Conservation (phyloP, 2,797 vertebrate genomes). For the Liparis tanakae region DNA sequence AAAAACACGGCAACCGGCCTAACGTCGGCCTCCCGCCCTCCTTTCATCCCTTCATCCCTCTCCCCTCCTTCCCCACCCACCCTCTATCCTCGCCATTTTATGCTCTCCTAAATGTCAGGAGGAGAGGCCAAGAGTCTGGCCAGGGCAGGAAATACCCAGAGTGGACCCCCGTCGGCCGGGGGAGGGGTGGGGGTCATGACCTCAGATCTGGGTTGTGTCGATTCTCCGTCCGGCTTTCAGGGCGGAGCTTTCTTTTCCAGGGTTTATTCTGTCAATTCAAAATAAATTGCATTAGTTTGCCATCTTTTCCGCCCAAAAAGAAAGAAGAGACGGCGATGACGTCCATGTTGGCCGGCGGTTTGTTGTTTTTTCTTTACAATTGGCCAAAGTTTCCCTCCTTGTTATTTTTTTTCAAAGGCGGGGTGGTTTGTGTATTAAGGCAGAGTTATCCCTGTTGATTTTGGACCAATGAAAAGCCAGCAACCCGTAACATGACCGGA, state of each 20-base stretch:
- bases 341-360: not conserved
- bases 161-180: conserved; percentile 32
- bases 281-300: conserved; percentile 25
- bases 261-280: conserved; percentile 45
- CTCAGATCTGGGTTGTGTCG: conserved; percentile 40
- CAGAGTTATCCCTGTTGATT: conserved; percentile 30
- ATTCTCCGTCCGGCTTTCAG: conserved; percentile 46
- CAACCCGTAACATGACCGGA: conserved; percentile 38
- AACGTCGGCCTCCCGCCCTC: conserved; percentile 29
- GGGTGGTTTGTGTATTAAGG: conserved; percentile 15
- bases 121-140: conserved; percentile 16
- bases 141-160: conserved; percentile 48
- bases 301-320: not conserved
- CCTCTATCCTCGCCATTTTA: conserved; percentile 8
- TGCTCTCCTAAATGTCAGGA: not conserved
- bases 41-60: conserved; percentile 42
- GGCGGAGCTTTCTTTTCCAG: conserved; percentile 43
- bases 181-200: not conserved
- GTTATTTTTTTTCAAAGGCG: conserved; percentile 12
- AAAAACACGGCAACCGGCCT: conserved; percentile 44
- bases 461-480: conserved; percentile 36
- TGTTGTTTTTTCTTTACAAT: conserved; percentile 16
- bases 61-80: conserved; percentile 11
- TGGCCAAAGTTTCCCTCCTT: not conserved
- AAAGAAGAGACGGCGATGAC: not conserved